Base-by-base conservation (phyloP, 2,888 invertebrate species). In the Lordiphosa fenestrarum region DNA sequence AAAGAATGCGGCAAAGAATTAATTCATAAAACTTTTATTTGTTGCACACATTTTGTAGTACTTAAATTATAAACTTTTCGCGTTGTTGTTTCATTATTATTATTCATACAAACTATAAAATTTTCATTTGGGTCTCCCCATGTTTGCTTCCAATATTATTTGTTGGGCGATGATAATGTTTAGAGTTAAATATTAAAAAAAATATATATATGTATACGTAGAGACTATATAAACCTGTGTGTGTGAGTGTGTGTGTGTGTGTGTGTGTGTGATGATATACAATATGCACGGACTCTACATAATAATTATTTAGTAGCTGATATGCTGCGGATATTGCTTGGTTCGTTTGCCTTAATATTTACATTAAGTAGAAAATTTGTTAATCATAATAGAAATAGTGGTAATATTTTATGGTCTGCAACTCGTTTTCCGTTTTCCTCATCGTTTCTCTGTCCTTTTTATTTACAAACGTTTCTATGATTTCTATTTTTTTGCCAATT, bases 351-450 rank as follows among this genome's bases (percentile, higher is more conserved):
- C 84, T 80, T 84, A 71, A 68, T 87, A 86, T 86, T 74, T 86
- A 86, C 85, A 86, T 86, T 87, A 87, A 86, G 87, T 86, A 86
- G 72, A 76, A 83, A 19, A 65, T 64, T 71, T 65, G 56, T 82
- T 78, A 68, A 82, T 58, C 59, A 57, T 71, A 68, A 38, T 46
- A 46, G 15, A 40, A 13, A 47, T 46, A 30, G 23, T 46, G 19
- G 23, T 38, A 36, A 49, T 49, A 38, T 38, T 51, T 60, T 21
- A 62, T 61, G 63, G 56, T 68, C 62, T 69, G 58, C 57, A 70
- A 70, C 60, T 68, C 46, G 25, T 21, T 6, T 23, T 10, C 4
- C 3, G 0, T 9, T 30, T 30, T 30, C 6, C 3, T 9, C 10
- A 10, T 30, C 44, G 9, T 19, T 52, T 23, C 39, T 21, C 12